Evolutionary conservation across 2,113 vertebrate species (phyloP), one percentile per base, ranked within the genome.

Genomic region (Melierax canorus): DNA sequence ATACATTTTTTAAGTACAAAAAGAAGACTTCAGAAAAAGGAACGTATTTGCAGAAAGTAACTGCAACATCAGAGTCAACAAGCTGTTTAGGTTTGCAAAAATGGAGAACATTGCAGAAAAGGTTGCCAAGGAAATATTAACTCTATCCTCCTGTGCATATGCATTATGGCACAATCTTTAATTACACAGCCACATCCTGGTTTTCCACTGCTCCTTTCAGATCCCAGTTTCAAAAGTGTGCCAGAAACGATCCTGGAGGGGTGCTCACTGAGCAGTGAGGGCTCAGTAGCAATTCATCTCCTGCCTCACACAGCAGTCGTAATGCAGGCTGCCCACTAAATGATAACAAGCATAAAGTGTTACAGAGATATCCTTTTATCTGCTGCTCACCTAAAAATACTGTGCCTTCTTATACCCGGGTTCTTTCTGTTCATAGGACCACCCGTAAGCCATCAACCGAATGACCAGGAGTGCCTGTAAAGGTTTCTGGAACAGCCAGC

Each of bases 241-340:
- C 59, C 71, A 71, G 59, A 43, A 88, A 29, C 1, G 3, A 34
- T 30, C 22, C 48, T 51, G 67, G 26, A 71, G 29, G 11, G 10
- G 2, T 76, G 62, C 53, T 76, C 51, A 41, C 5, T 41, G 36
- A 79, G 62, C 62, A 60, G 21, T 4, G 21, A 60, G 48, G 18
- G 39, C n/a, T 74, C 36, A n/a, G 29, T 43, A 88, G 21, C 29
- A 56, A 85, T 24, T 72, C 12, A 82, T 22, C 55, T 75, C 73
- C 29, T 78, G 55, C 29, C 30, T 86, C 27, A 55, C 1, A 0
- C 8, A 14, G 22, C 4, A 1, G 36, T n/a, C 0, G 0, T 15
- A 51, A 58, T 4, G 15, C 19, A 59, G 30, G 23, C 17, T 85
- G 68, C 30, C 48, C 34, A 75, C 36, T 53, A 85, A 72, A 36